These are phyloP conservation scores for Panthera leo DNA, from an alignment of 2,113 vertebrate genomes.

Conservation along the genomic window DNA sequence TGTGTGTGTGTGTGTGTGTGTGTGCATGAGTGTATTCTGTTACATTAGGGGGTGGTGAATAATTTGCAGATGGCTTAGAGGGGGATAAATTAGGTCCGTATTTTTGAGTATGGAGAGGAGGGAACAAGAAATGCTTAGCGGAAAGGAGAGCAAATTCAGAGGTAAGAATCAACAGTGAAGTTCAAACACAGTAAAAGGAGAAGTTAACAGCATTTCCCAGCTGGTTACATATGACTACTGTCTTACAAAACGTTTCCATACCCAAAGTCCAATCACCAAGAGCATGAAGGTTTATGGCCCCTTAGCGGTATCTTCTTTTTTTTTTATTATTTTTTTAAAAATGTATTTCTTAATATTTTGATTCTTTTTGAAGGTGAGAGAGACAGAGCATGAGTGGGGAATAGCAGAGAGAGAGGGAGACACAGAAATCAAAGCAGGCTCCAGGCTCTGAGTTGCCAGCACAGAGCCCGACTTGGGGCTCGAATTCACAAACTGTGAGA, in stretches of 20 bases:
- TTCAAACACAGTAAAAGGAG: background rate
- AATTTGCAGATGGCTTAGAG: background rate
- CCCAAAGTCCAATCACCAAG: background rate
- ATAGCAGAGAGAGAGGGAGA: too few relatives aligned
- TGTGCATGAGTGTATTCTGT: background rate
- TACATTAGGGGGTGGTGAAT: background rate
- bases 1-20: background rate
- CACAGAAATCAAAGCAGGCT: too few relatives aligned
- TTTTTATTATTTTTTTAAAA: too few relatives aligned
- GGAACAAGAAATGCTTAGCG: background rate
- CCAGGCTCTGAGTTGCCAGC: too few relatives aligned
- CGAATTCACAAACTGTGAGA: too few relatives aligned
- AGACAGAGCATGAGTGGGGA: too few relatives aligned
- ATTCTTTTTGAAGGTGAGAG: too few relatives aligned
- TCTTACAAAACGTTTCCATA: background rate
- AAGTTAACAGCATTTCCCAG: background rate
- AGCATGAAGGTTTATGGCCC: background rate
- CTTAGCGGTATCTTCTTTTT: too few relatives aligned
- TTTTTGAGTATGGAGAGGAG: background rate
- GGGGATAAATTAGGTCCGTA: background rate
- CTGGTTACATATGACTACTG: background rate
- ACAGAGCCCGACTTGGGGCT: too few relatives aligned
- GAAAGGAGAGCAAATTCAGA: slow-evolving; percentile 19
- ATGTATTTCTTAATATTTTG: too few relatives aligned
- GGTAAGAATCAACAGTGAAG: background rate